Evolutionary conservation across 2,113 vertebrate species (phyloP).

Genomic region (Amphiprion percula): DNA sequence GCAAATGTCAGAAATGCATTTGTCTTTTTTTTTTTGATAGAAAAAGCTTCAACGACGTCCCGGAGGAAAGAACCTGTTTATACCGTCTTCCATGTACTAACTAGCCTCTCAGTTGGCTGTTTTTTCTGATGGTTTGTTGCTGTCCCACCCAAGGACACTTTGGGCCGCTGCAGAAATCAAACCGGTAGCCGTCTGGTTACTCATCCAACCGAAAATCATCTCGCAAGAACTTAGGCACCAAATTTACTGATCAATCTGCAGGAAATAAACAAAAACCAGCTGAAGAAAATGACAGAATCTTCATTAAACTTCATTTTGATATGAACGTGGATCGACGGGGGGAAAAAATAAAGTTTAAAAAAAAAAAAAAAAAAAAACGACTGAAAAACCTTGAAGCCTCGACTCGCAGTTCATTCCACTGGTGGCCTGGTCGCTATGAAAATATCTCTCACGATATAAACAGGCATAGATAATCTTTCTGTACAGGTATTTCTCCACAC

Average conservation of each 20-base stretch:
- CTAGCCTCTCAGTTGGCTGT: neutral
- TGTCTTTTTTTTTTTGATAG: neutral
- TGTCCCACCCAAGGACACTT: conserved; percentile 40
- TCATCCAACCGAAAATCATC: neutral
- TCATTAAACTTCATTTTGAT: neutral
- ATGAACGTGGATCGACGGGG: too few relatives aligned
- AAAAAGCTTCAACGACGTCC: neutral
- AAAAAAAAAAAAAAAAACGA: conserved; percentile 8
- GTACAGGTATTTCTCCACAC: conserved; percentile 42
- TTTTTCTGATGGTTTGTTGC: neutral
- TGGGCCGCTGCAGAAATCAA: neutral
- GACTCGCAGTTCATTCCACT: conserved; percentile 50
- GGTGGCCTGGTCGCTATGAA: conserved; percentile 47
- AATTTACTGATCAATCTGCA: conserved; percentile 13
- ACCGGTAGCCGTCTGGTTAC: neutral
- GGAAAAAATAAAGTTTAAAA: neutral
- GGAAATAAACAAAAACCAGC: neutral
- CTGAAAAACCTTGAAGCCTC: conserved; percentile 27
- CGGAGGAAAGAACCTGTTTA: neutral
- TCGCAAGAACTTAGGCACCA: conserved; percentile 1
- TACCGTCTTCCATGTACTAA: neutral
- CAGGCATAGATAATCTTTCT: conserved; percentile 46
- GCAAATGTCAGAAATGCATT: neutral
- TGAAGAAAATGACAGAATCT: neutral
- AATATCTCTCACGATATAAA: conserved; percentile 65